Conservation (phyloP, 64 coral and sea anemone genomes). For the Actinia equina region DNA sequence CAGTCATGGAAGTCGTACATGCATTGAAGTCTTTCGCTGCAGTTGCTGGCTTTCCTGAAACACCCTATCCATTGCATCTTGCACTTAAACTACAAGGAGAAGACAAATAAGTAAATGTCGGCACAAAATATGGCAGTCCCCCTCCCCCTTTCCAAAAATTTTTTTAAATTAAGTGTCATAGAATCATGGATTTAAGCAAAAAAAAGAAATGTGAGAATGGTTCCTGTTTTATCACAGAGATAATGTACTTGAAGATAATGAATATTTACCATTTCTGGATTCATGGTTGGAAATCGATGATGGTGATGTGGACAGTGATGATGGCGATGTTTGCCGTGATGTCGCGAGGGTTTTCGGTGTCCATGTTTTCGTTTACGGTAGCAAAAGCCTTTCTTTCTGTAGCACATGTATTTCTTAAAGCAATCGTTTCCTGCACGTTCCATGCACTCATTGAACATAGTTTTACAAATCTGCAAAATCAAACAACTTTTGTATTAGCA, state of each 20-base stretch:
- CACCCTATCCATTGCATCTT: neutral
- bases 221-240: too few relatives aligned
- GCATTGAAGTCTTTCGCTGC: neutral
- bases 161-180: too few relatives aligned
- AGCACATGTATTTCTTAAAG: conserved; percentile 6
- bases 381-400: neutral
- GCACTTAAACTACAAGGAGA: neutral
- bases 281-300: neutral
- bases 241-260: too few relatives aligned
- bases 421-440: neutral
- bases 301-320: neutral
- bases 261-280: neutral
- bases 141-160: too few relatives aligned
- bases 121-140: too few relatives aligned
- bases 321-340: neutral
- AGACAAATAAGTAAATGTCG: too few relatives aligned
- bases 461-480: neutral
- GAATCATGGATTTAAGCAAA: too few relatives aligned
- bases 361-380: neutral
- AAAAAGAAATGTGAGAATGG: too few relatives aligned
- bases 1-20: neutral
- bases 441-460: neutral
- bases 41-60: neutral
- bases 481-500: neutral
- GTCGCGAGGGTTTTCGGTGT: neutral